Base-by-base conservation (phyloP, 1,140 invertebrate species). In the Neodiprion pinetum region DNA sequence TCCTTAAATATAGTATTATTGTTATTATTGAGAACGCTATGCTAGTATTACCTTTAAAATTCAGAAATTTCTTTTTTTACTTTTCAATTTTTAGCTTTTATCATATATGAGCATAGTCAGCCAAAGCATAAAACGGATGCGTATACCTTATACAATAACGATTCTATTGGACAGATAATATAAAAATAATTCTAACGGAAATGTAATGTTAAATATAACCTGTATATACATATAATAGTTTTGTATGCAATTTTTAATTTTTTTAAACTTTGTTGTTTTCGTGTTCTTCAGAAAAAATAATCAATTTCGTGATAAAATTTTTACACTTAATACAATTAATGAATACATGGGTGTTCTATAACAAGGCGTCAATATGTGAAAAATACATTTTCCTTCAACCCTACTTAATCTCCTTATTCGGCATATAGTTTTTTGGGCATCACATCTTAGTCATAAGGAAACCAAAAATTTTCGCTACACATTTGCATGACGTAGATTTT, bases 111-210 rank as follows among this genome's bases (percentile, higher is more conserved):
- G 53, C 53, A 61, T 61, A 61, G 53, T 61, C 53, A 61, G 11
- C 53, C 3, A 61, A 61, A 61, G 53, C 53, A 4, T 61, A 61
- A 12, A 61, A 61, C 53, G 53, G 4, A 61, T 9, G n/a, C 67
- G 67, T 69, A 47, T 65, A 65, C 61, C 17, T 17, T 65, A 69
- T 11, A 47, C 14, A 17, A 69, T 12, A 21, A 69, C 67, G 67
- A 47, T 47, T 12, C 68, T 76, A 49, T 71, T 75, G 76, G 74
- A 79, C 75, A 82, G 81, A 81, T 80, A 77, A 82, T 82, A 82
- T 23, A 82, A 81, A 82, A 82, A 82, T 81, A 80, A 80, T 80
- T 80, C 75, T 73, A 73, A 76, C 72, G 23, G 77, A 76, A 71
- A 61, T 67, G 68, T 71, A 67, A 40, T 50, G 65, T 76, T 47